Evolutionary conservation across 2,888 invertebrate species (phyloP).

Genomic region (Autographa pulchrina): DNA sequence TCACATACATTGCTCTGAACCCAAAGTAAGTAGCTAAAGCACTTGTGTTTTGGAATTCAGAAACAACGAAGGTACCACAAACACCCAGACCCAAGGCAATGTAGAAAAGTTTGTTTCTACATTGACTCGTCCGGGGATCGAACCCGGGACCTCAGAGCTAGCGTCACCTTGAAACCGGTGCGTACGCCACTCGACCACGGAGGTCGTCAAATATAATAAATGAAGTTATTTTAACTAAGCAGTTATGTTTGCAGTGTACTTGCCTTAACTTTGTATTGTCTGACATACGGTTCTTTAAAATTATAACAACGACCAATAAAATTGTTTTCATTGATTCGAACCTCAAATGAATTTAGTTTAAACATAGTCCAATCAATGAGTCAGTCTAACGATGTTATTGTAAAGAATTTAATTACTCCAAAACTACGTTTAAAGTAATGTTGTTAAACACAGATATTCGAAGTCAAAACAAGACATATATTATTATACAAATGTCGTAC

Average conservation of each 20-base stretch:
- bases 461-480: slow-evolving; percentile 15
- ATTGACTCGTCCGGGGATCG: no score
- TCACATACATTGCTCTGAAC: no score
- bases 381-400: slow-evolving; percentile 21
- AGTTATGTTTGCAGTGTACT: not conserved
- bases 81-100: no score
- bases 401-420: slow-evolving; percentile 17
- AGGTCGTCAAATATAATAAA: not conserved
- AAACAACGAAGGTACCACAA: no score
- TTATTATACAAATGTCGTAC: slow-evolving; percentile 7
- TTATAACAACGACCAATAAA: not conserved
- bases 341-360: slow-evolving; percentile 40
- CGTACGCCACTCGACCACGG: no score
- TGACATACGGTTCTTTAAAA: not conserved
- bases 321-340: slow-evolving; percentile 37
- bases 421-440: slow-evolving; percentile 7
- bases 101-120: no score
- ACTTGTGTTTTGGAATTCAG: no score
- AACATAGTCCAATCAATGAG: slow-evolving; percentile 35
- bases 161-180: no score
- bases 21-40: no score
- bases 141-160: no score
- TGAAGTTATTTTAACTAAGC: not conserved
- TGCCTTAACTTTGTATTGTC: not conserved
- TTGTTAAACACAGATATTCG: slow-evolving; percentile 14